These are phyloP conservation scores for Drosophila biarmipes DNA, from an alignment of 1,140 invertebrate species.

Conservation along the genomic window DNA sequence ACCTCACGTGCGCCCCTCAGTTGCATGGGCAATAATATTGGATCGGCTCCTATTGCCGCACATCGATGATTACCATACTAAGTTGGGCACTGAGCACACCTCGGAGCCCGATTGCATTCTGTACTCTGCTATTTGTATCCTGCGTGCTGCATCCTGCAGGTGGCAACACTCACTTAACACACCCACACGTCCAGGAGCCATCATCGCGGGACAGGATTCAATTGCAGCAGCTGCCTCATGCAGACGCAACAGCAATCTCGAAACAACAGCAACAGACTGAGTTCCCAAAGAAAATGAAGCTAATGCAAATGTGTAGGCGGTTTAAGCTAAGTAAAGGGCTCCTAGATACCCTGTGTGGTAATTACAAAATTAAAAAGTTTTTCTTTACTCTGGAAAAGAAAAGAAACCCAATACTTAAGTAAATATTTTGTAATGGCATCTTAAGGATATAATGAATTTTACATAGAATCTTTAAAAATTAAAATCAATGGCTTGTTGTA, in stretches of 20 bases:
- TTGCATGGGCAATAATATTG: conserved; percentile 24
- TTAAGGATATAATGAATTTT: no score
- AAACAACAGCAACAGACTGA: conserved; percentile 35
- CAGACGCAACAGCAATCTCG: conserved; percentile 8
- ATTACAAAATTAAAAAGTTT: background rate
- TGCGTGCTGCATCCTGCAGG: conserved; percentile 21
- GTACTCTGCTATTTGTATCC: background rate
- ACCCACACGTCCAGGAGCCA: conserved; percentile 12
- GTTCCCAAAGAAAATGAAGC: conserved; percentile 53
- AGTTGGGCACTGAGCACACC: conserved; percentile 20
- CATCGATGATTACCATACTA: conserved; percentile 62
- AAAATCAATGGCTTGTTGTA: no score
- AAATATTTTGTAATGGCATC: no score
- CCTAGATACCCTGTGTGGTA: background rate
- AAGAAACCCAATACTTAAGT: no score
- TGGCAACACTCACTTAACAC: conserved; percentile 43
- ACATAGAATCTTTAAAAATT: no score
- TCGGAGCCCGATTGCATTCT: conserved; percentile 4
- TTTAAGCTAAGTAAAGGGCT: background rate
- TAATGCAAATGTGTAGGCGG: conserved; percentile 36
- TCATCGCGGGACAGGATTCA: conserved; percentile 38
- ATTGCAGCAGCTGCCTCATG: conserved; percentile 51
- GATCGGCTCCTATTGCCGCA: conserved; percentile 5
- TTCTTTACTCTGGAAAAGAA: no score
- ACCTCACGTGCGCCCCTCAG: conserved; percentile 56